Base-by-base conservation (phyloP, 2,888 invertebrate genomes). In the Morinoia aosen region DNA sequence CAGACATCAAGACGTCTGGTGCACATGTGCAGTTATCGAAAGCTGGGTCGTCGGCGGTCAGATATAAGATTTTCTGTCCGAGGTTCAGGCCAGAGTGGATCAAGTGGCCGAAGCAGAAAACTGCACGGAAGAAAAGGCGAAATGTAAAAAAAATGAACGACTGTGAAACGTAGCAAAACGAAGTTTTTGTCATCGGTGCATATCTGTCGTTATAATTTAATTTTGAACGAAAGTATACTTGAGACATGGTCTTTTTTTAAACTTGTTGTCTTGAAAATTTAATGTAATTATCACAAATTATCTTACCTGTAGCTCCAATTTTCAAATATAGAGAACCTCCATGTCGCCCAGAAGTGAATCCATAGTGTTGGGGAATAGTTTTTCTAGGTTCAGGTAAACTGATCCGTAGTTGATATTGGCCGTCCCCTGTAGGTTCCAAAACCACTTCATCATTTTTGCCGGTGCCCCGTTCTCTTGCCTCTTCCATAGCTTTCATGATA, bases 51-150 rank as follows among this genome's bases (percentile, higher is more conserved):
- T 98, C 97, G 33, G 97, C 97, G 0, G 98, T 97, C 56, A 98
- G 97, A 97, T 98, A 98, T 76, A 98, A 98, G 91, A 98, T 97
- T 97, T 98, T 98, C 96, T 98, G 98, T 12, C 98, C 98, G 88
- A 98, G 97, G 91, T 98, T 97, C 19, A 98, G 97, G 8, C 98
- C 98, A 95, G 98, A 98, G 97, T 98, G 98, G 19, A 98, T 98
- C 97, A 98, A 97, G 97, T 98, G 98, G 3, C 98, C 98, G 96
- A 98, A 98, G 93, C 98, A 98, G 97, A 98, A 98, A 96, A 98
- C 98, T 98, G 97, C 57, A 97, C 97, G 95, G 95, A 56, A 96
- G 64, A 56, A 90, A 14, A 19, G 40, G 19, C 19, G 58, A 3
- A 14, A 39, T 40, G 90, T 40, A 40, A 16, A 33, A 33, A 33